Evolutionary conservation across 2,113 vertebrate species (phyloP).

Genomic region (Zapus hudsonius): DNA sequence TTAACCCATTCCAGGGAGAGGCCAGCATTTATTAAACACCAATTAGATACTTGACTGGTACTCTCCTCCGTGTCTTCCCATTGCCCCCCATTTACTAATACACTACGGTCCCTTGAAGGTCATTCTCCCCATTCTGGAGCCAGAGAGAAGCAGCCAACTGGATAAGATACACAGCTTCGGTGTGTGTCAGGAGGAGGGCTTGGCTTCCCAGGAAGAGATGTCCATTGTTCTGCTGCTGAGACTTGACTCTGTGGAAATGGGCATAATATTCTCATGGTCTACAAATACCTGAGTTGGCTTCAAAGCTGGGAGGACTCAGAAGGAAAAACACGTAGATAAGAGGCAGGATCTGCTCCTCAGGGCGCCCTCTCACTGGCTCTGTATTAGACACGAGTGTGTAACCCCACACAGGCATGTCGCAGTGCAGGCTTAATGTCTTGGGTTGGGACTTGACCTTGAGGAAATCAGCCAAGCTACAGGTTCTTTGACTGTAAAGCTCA

Average conservation of each 20-base stretch:
- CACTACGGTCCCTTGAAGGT: fast-evolving
- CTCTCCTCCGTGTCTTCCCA: fast-evolving
- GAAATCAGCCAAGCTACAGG: background rate
- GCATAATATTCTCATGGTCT: background rate
- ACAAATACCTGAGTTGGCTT: background rate
- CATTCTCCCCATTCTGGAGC: fast-evolving
- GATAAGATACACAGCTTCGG: background rate
- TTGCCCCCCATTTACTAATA: too few relatives aligned
- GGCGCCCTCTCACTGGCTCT: background rate
- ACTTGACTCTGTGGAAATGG: background rate
- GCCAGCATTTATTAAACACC: background rate
- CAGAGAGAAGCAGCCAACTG: background rate
- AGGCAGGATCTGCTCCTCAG: background rate
- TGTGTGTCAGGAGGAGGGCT: background rate
- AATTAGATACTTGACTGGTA: background rate
- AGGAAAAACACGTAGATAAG: fast-evolving
- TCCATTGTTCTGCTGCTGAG: fast-evolving
- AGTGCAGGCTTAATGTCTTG: fast-evolving
- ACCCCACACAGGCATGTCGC: background rate
- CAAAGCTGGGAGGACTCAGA: background rate
- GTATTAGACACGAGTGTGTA: background rate
- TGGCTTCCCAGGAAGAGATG: background rate
- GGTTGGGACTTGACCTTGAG: fast-evolving
- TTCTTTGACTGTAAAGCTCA: background rate
- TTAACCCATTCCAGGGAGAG: background rate